Conservation (phyloP, 1,140 invertebrate species). For the Coboldia fuscipes region DNA sequence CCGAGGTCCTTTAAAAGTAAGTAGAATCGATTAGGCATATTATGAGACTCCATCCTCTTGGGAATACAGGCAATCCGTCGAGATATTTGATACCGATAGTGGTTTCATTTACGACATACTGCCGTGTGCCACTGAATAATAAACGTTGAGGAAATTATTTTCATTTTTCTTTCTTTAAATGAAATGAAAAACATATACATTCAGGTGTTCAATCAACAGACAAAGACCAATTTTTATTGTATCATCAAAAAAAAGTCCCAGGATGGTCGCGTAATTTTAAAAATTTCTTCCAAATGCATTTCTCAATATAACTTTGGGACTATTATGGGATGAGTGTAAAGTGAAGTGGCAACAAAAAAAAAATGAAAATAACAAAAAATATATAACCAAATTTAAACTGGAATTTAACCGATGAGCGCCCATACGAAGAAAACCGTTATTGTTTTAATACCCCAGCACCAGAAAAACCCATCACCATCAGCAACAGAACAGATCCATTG, state of each 20-base stretch:
- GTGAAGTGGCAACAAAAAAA: no score
- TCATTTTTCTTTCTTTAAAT: not conserved
- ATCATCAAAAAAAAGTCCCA: no score
- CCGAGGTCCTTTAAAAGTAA: not conserved
- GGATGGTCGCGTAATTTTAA: no score
- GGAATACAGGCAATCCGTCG: no score
- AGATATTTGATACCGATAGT: not conserved
- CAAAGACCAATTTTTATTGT: no score
- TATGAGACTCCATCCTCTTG: no score
- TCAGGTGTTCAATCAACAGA: no score
- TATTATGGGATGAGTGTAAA: no score
- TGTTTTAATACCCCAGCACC: not conserved
- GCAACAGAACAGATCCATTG: not conserved
- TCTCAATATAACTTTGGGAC: no score
- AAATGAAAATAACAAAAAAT: not conserved
- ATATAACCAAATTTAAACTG: not conserved
- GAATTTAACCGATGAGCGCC: not conserved
- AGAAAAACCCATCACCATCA: not conserved
- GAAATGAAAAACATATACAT: constrained; percentile 1
- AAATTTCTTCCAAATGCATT: no score
- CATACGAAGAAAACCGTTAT: not conserved
- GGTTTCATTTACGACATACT: not conserved
- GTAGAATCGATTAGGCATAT: no score
- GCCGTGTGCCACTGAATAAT: not conserved
- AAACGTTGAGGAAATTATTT: not conserved